These are phyloP conservation scores for Ormyrus nitidulus DNA, from an alignment of 2,888 invertebrate species.

Conservation along the genomic window DNA sequence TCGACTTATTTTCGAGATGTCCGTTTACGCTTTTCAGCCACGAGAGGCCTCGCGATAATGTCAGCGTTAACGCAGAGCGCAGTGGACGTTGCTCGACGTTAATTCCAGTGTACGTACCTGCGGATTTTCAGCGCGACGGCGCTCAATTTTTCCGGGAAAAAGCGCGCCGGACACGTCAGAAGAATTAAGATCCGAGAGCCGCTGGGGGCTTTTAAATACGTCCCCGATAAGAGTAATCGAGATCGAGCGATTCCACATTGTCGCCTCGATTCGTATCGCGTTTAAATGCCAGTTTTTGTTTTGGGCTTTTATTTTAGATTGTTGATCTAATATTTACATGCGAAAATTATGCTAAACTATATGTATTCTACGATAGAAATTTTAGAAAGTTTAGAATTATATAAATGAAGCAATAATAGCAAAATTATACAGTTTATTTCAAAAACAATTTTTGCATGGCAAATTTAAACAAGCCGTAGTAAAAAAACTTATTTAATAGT, in stretches of 20 bases:
- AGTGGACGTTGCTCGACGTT: conserved; percentile 29
- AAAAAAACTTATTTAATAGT: too few species aligned
- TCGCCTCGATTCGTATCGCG: conserved; percentile 19
- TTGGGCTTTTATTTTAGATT: neutral
- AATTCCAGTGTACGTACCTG: conserved; percentile 29
- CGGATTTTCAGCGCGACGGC: neutral
- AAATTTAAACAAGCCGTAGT: too few species aligned
- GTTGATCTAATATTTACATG: neutral
- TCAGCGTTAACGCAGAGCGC: conserved; percentile 7
- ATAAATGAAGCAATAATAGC: too few species aligned
- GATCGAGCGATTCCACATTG: conserved; percentile 3
- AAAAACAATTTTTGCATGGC: too few species aligned
- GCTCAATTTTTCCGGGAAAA: conserved; percentile 12
- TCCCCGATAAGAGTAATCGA: neutral
- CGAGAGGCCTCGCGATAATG: conserved; percentile 22
- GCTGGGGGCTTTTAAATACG: neutral
- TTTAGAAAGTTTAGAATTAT: too few species aligned
- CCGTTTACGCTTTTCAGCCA: neutral
- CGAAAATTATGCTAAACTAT: neutral
- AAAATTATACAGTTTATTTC: too few species aligned
- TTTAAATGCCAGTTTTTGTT: neutral
- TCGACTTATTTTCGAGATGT: neutral
- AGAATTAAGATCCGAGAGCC: conserved; percentile 29
- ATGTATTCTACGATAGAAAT: neutral
- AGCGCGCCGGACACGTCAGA: neutral